Percentiles rank a stretch among this genome's conserved stretches.
These are phyloP conservation scores for Gadus chalcogrammus DNA, from an alignment of 2,113 vertebrate genomes.

Conservation along the genomic window DNA sequence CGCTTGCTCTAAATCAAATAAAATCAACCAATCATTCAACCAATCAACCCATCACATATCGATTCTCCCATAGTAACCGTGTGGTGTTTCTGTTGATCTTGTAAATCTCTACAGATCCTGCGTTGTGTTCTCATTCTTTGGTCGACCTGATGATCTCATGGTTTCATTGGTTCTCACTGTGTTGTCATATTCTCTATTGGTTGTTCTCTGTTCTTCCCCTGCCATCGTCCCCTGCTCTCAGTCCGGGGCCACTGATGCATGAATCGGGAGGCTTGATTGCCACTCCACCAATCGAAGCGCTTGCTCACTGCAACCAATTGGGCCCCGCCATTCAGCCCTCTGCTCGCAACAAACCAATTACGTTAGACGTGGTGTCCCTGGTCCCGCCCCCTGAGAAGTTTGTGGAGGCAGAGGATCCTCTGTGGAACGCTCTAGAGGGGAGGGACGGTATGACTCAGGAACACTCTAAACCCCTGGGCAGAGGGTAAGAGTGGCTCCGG, in stretches of 20 bases:
- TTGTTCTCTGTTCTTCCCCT: slow-evolving; percentile 15
- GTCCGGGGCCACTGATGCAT: slow-evolving; percentile 31
- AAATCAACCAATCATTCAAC: too few species aligned
- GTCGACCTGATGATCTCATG: background rate
- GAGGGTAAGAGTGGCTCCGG: slow-evolving; percentile 64
- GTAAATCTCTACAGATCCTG: slow-evolving; percentile 1
- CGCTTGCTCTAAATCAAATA: too few species aligned
- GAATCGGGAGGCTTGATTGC: slow-evolving; percentile 40
- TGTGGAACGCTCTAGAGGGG: slow-evolving; percentile 63
- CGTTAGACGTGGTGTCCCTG: slow-evolving; percentile 35
- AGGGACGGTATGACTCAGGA: slow-evolving; percentile 34
- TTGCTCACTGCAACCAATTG: slow-evolving; percentile 19
- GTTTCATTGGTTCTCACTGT: background rate
- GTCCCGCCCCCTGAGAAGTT: slow-evolving; percentile 34
- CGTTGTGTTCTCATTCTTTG: background rate
- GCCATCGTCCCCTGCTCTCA: slow-evolving; percentile 29
- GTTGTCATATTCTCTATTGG: background rate
- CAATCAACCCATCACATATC: background rate
- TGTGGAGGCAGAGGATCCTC: slow-evolving; percentile 54
- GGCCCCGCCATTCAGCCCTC: slow-evolving; percentile 19
- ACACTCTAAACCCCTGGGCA: slow-evolving; percentile 39
- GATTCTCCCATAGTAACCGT: background rate
- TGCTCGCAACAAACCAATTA: slow-evolving; percentile 30
- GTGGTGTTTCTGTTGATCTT: background rate
- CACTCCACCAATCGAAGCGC: slow-evolving; percentile 32